A percentile compares a stretch with the other conserved stretches of the same genome.
Conservation (phyloP, 2,888 invertebrate species). For the Cryptocheilus praepositus region DNA sequence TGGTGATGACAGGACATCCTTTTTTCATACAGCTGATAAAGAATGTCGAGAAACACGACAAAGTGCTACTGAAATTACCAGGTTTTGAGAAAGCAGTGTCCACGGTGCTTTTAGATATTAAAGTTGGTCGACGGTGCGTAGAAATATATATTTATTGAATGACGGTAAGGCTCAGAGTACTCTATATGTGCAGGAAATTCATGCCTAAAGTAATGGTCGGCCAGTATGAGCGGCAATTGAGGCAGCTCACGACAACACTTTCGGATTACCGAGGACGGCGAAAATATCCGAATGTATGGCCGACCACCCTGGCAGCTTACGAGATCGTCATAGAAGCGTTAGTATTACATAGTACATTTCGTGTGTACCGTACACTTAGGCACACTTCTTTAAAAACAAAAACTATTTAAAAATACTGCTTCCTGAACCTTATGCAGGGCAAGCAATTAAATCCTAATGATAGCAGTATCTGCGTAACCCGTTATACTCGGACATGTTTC, state of each 20-base stretch:
- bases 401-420: too few relatives aligned
- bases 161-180: slow-evolving; percentile 70
- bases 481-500: too few relatives aligned
- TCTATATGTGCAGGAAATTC: slow-evolving; percentile 84
- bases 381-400: too few relatives aligned
- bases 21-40: slow-evolving; percentile 82
- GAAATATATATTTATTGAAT: slow-evolving; percentile 61
- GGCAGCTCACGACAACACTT: slow-evolving; percentile 89
- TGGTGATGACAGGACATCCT: too few relatives aligned
- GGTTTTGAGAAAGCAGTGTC: slow-evolving; percentile 90
- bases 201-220: slow-evolving; percentile 93
- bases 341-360: slow-evolving; percentile 69
- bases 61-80: slow-evolving; percentile 84
- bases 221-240: slow-evolving; percentile 89
- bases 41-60: slow-evolving; percentile 86
- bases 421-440: too few relatives aligned
- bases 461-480: too few relatives aligned
- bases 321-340: slow-evolving; percentile 94
- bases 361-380: neutral
- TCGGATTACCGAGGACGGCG: slow-evolving; percentile 83
- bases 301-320: slow-evolving; percentile 82
- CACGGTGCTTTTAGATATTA: slow-evolving; percentile 87
- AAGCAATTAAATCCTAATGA: too few relatives aligned
- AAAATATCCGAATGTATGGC: slow-evolving; percentile 85
- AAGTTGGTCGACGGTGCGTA: slow-evolving; percentile 86